Base-by-base conservation (phyloP, 2,113 vertebrate genomes). In the Lepisosteus oculatus region DNA sequence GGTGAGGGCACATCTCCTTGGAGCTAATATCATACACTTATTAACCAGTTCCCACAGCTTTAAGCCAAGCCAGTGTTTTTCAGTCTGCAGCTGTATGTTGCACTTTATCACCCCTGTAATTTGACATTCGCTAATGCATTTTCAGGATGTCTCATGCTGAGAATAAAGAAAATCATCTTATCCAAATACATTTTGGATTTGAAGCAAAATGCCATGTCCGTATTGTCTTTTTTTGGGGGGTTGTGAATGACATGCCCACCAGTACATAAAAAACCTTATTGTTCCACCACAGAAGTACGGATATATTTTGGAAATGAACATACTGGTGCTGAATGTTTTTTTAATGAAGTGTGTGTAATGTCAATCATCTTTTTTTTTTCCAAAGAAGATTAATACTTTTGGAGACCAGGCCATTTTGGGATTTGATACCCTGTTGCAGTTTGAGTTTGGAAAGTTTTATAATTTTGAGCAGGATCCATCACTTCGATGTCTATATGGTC, bases 191-290 rank as follows among this genome's bases (percentile, higher is more conserved):
- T 44, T 65, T 62, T 70, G 61, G 13, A 51, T 56, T 47, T 29
- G 68, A 67, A 59, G 62, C 61, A 63, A 5, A 42, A 41, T 43
- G 42, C 61, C 68, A 71, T n/a, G 55, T 44, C 15, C 59, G 42
- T 68, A 17, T 14, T 61, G 59, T 12, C 41, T 56, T 72, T 59
- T 67, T 67, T 44, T 17, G 54, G 55, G 13, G 55, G 29, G 29
- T 29, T 29, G 29, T 29, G 29, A 7, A 55, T 65, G 68, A 67
- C 43, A 51, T 15, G 67, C 59, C 61, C 68, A 65, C 45, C 55
- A 51, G 17, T 57, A 9, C 47, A 66, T 70, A 44, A 75, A 70
- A 70, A 54, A 67, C 61, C 8, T 42, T 55, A 61, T 75, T 75
- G 67, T 70, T 55, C 43, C 61, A 45, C 14, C 42, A 44, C 44